phyloP scores from a whole-genome alignment of 2,888 invertebrate genomes.

The Parnassius orleans region DNA sequence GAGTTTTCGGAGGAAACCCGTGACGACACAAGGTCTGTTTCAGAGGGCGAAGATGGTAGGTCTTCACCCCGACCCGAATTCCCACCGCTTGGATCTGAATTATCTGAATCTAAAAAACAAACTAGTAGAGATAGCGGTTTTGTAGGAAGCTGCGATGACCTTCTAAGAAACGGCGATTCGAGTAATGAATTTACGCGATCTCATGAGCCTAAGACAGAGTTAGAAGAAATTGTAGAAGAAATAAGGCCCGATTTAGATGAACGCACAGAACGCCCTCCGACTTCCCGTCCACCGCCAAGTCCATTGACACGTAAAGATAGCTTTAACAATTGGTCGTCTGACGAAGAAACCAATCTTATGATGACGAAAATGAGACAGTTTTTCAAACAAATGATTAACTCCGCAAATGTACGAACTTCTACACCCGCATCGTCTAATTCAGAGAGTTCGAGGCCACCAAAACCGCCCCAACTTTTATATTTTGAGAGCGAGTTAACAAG shows the following conservation, averaged over 20 bases:
- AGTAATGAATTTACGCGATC: conserved; percentile 76
- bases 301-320: conserved; percentile 91
- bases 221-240: conserved; percentile 83
- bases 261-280: conserved; percentile 71
- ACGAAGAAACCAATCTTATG: conserved; percentile 96
- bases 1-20: conserved; percentile 83
- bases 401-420: conserved; percentile 76
- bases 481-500: conserved; percentile 94
- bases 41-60: conserved; percentile 84
- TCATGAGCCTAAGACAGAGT: conserved; percentile 77
- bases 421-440: conserved; percentile 81
- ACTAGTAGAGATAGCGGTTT: conserved; percentile 94
- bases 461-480: conserved; percentile 92
- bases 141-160: conserved; percentile 92
- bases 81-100: conserved; percentile 77
- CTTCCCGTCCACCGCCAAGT: conserved; percentile 75
- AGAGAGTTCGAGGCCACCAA: conserved; percentile 83
- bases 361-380: conserved; percentile 97
- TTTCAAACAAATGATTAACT: conserved; percentile 94
- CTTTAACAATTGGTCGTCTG: conserved; percentile 96
- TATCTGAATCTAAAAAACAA: conserved; percentile 86
- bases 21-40: conserved; percentile 80
- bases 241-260: conserved; percentile 79
- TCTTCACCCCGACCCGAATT: conserved; percentile 86
- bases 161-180: conserved; percentile 84